Evolutionary conservation across 2,113 vertebrate genomes (phyloP), one percentile per base, ranked within the genome.

Genomic region (Caranx ignobilis): DNA sequence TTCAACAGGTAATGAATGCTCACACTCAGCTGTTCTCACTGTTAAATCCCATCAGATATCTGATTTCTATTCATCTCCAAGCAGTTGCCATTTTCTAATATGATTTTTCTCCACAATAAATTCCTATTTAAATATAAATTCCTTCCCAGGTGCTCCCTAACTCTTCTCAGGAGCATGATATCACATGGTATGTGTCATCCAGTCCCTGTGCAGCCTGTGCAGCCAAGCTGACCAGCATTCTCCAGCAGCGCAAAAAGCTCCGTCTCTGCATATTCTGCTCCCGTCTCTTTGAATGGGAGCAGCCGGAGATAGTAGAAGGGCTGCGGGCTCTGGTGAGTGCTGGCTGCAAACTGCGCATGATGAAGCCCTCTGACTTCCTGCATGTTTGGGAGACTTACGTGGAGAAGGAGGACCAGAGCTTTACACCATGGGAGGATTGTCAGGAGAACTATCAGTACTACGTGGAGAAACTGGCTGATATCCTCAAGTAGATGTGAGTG

Each of bases 141-240:
- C 18, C 11, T 71, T 50, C 65, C 16, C 54, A 87, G 75, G 94
- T 99, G 52, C 84, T 99, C 63, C 96, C 97, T 0, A 81, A 91
- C 55, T 55, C 95, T 0, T 93, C 94, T 2, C 69, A 94, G 34
- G 90, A 93, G 35, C 96, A 94, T 85, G 91, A 91, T 0, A 84
- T 99, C 86, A 99, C 96, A 70, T 99, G 98, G 97, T 98, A 97
- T 0, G 95, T 96, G 61, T 98, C 97, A 57, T 98, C 97, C 89
- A 99, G 98, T 68, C 98, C 98, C 11, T 99, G 98, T 0, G 94
- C 88, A 0, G 71, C 92, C n/a, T 99, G 98, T 0, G 95, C 97
- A 0, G 82, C 94, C 11, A 93, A 94, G 68, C 93, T 99, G 56
- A 63, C 88, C 0, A 93, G 89, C 76, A 92, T 95, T 74, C 95